Base-by-base conservation (phyloP, 2,113 vertebrate genomes). In the Austrofundulus limnaeus region DNA sequence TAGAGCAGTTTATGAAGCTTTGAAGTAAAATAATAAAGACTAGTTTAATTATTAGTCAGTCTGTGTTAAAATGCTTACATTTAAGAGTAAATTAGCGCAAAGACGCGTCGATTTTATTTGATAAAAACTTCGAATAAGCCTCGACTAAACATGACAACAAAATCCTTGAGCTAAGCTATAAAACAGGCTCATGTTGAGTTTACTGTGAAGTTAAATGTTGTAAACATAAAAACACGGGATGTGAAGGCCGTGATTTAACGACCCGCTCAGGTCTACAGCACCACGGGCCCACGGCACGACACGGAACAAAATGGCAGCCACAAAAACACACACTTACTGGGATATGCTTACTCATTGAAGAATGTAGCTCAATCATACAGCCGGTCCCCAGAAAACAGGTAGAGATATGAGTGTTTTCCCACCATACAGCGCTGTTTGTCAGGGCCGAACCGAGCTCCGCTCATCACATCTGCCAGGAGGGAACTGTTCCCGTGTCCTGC, bases 331-430 rank as follows among this genome's bases (percentile, higher is more conserved):
- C 11, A 98, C 96, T 98, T 94, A 98, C 95, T 95, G 95, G 95
- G 93, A 95, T 95, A 95, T 96, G 96, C 94, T 95, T 98, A 98
- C 95, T 97, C 95, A 98, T 98, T 98, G 96, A 98, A 97, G 95
- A 97, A 94, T 95, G 95, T 96, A 95, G 93, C 95, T 94, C 95
- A 94, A 98, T 95, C 95, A 97, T 97, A 95, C 95, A 95, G 96
- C 94, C 95, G 94, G 93, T 94, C 90, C 90, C 88, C 88, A 94
- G 90, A 93, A 93, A 93, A 49, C 90, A 85, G 62, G 88, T 93
- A 85, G 87, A 87, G 84, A 72, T 55, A 62, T 62, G 11, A 85
- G 59, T 75, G 83, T 75, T 81, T 88, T 84, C 90, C 72, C 87
- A 89, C 92, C 91, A 93, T 92, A 91, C 92, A 94, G 90, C 41